Evolutionary conservation across 1,140 invertebrate genomes (phyloP).

Genomic region (Heliothis virescens): DNA sequence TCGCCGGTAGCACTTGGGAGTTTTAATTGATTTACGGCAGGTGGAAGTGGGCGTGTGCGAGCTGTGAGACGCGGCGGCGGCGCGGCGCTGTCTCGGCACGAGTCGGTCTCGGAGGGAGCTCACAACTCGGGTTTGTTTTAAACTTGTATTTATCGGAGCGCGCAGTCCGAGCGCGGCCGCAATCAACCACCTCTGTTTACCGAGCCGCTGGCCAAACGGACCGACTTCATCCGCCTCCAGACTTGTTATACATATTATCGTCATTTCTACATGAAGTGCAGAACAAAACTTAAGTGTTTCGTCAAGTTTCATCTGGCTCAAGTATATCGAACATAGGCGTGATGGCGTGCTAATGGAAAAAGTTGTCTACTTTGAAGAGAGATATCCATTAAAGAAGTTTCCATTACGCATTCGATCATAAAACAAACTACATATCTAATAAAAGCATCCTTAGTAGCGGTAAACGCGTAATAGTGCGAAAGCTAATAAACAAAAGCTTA

Average conservation of each 20-base stretch:
- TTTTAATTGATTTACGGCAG: slow-evolving; percentile 76
- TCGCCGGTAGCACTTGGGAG: slow-evolving; percentile 61
- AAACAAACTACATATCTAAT: slow-evolving; percentile 49
- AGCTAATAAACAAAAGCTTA: slow-evolving; percentile 33
- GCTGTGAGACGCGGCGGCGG: slow-evolving; percentile 21
- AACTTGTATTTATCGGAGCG: slow-evolving; percentile 57
- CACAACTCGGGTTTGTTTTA: slow-evolving; percentile 57
- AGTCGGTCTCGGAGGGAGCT: slow-evolving; percentile 25
- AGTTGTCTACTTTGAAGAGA: slow-evolving; percentile 47
- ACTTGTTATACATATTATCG: slow-evolving; percentile 22
- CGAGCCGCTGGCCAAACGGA: slow-evolving; percentile 52
- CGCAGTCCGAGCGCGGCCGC: slow-evolving; percentile 40
- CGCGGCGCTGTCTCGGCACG: slow-evolving; percentile 37
- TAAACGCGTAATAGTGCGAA: slow-evolving; percentile 25
- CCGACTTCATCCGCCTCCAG: slow-evolving; percentile 18
- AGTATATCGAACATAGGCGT: slow-evolving; percentile 1
- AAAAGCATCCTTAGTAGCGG: slow-evolving; percentile 44
- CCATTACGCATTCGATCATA: slow-evolving; percentile 53
- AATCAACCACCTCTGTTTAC: slow-evolving; percentile 56
- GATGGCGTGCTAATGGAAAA: slow-evolving; percentile 51
- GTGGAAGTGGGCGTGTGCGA: slow-evolving; percentile 55
- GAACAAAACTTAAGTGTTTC: slow-evolving; percentile 14
- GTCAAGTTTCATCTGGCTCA: slow-evolving; percentile 23
- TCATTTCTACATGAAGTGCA: slow-evolving; percentile 14
- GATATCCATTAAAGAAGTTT: slow-evolving; percentile 54